Evolutionary conservation across 2,113 vertebrate species (phyloP), one percentile per base, ranked within the genome.

Genomic region (Anser brachyrhynchus): DNA sequence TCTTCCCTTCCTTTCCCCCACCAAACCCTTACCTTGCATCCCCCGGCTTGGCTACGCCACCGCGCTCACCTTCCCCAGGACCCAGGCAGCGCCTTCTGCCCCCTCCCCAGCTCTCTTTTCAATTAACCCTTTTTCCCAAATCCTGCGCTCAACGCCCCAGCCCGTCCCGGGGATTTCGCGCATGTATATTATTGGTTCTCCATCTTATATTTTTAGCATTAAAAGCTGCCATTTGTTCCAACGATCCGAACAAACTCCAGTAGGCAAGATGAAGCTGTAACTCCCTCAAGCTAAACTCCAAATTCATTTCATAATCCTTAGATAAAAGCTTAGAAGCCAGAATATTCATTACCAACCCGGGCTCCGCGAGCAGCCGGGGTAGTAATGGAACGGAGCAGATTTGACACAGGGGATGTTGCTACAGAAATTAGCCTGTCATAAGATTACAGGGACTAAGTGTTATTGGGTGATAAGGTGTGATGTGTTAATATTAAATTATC

Each of bases 401-500:
- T 95, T 97, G 97, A 97, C 96, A 97, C 94, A 87, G 62, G 96
- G 94, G 95, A 97, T 86, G 84, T 61, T 96, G 92, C 80, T 91
- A 82, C 94, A 97, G 94, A 97, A 97, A 97, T 97, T 97, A 97
- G 95, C 70, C 96, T 97, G 97, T 97, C 97, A 93, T 95, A 95
- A 96, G 95, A 97, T 97, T 97, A 97, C 81, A 95, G 90, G 86
- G 88, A 96, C 94, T 97, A 97, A 97, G 90, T 97, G 96, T 96
- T 97, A 96, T 90, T 95, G 95, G 97, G 92, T 90, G 96, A 97
- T 96, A 97, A 97, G 96, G 95, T 96, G 84, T 96, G 96, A 97
- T 97, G 78, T 97, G 92, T 97, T 97, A 97, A 97, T 96, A 96
- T 92, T 95, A 97, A 97, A 97, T 97, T 97, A 96, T 97, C 88